Base-by-base conservation (phyloP, 1,140 invertebrate species). In the Bombus balteatus region DNA sequence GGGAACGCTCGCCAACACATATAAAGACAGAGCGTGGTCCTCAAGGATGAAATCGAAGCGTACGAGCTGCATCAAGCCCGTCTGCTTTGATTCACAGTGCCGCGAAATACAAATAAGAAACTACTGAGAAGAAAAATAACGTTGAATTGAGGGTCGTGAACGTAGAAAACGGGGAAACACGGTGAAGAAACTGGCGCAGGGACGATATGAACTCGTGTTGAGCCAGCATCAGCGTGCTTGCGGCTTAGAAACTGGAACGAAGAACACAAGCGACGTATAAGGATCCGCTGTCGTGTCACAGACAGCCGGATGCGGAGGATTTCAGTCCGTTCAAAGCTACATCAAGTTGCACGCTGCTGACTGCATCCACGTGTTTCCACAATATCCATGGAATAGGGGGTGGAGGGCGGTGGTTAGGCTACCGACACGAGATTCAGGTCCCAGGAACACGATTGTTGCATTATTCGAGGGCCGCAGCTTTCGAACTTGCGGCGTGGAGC, bases 361-460 rank as follows among this genome's bases (percentile, higher is more conserved):
- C 80, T 91, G 81, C 85, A 91, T 90, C 78, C 87, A 85, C 81
- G 72, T 87, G 84, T 91, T 83, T 87, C 81, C 66, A 28, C 78
- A 53, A 78, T 85, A 83, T 86, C 74, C 78, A 89, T 85, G 80
- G 72, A 39, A 43, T 72, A 87, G 79, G 62, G 37, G 53, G 39
- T 3, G 22, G 39, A 47, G 70, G 79, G n/a, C 75, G 37, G 87
- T 34, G 89, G 87, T 90, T 90, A 90, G 77, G 83, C 81, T 77
- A 88, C 83, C 62, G 66, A 85, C 80, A 86, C 74, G 66, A 79
- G 85, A 90, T 90, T 83, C 90, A 78, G 86, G 83, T 85, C 88
- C 89, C 88, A 83, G 87, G 80, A 90, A 93, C 93, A 94, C 90
- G 93, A 94, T 92, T 94, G 94, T 94, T 94, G 92, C 92, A 94